Percentiles rank a stretch among this genome's conserved stretches.
These are phyloP conservation scores for Barbus barbus DNA, from an alignment of 2,113 vertebrate species.

Conservation along the genomic window DNA sequence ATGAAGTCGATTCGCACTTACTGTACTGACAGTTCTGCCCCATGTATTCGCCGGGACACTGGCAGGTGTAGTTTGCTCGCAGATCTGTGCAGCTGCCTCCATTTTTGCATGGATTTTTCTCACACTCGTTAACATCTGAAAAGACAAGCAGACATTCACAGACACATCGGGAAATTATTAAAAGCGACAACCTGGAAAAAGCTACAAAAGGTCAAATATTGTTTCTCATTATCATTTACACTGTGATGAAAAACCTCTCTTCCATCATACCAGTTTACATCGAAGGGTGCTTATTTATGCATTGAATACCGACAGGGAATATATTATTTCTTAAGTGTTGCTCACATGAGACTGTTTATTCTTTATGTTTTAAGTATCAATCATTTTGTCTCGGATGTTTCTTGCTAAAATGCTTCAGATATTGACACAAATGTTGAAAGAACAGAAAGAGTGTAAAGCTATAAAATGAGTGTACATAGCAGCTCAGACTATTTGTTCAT, in stretches of 20 bases:
- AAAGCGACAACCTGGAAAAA: background rate
- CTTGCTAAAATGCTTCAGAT: background rate
- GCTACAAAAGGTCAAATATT: background rate
- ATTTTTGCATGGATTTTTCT: constrained; percentile 83
- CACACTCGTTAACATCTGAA: constrained; percentile 87
- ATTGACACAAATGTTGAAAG: background rate
- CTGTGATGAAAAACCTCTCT: background rate
- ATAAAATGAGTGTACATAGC: too few species aligned
- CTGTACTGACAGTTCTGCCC: constrained; percentile 86
- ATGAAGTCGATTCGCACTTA: constrained; percentile 68
- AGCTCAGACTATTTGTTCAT: too few species aligned
- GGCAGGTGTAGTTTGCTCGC: constrained; percentile 85
- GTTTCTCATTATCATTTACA: background rate
- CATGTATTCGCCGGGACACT: constrained; percentile 86
- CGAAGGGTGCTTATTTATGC: background rate
- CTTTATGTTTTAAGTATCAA: background rate
- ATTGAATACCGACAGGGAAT: background rate
- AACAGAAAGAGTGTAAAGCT: too few species aligned
- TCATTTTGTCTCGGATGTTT: background rate
- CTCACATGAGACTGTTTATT: background rate
- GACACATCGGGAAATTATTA: background rate
- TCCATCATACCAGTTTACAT: background rate
- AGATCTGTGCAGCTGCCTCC: constrained; percentile 89
- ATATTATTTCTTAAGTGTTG: background rate
- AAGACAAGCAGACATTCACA: constrained; percentile 22